A percentile compares a stretch with the other conserved stretches of the same genome.
These are phyloP conservation scores for Acropternis orthonyx DNA, from an alignment of 2,797 vertebrate genomes.

Conservation along the genomic window DNA sequence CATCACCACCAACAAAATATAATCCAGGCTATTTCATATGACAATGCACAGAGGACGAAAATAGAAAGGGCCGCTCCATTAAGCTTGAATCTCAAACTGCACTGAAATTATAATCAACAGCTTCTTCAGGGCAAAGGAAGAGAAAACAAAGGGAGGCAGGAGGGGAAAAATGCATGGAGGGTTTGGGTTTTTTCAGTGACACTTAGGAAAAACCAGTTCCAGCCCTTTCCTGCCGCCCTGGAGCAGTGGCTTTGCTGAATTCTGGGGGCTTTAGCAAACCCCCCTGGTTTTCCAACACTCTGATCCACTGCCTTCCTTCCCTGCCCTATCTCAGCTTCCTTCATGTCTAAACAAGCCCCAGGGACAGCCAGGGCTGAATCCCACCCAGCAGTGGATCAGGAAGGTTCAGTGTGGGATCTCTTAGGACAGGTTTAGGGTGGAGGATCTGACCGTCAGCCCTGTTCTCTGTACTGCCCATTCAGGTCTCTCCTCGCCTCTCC, in stretches of 20 bases:
- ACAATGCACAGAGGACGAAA: slow-evolving; percentile 51
- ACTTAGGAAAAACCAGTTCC: background rate
- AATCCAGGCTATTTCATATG: slow-evolving; percentile 52
- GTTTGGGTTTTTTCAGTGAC: background rate
- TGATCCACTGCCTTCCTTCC: too few relatives aligned
- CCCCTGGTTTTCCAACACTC: background rate
- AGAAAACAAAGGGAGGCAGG: background rate
- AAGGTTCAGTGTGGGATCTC: background rate
- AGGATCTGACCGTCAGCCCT: background rate
- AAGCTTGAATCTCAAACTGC: slow-evolving; percentile 49
- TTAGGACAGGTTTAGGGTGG: too few relatives aligned
- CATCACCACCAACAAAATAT: slow-evolving; percentile 39
- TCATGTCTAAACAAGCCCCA: background rate
- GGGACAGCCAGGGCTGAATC: background rate
- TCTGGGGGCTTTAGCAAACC: background rate
- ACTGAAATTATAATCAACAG: slow-evolving; percentile 65
- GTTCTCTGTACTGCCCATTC: background rate
- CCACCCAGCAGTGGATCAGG: too few relatives aligned
- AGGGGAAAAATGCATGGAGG: rapidly evolving
- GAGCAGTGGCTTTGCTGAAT: background rate
- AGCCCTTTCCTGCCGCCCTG: background rate
- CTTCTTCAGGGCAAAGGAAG: slow-evolving; percentile 52
- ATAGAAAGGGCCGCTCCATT: slow-evolving; percentile 46
- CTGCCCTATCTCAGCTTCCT: background rate
- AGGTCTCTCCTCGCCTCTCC: background rate